Evolutionary conservation across 2,113 vertebrate species (phyloP).

Genomic region (Loxodonta africana): DNA sequence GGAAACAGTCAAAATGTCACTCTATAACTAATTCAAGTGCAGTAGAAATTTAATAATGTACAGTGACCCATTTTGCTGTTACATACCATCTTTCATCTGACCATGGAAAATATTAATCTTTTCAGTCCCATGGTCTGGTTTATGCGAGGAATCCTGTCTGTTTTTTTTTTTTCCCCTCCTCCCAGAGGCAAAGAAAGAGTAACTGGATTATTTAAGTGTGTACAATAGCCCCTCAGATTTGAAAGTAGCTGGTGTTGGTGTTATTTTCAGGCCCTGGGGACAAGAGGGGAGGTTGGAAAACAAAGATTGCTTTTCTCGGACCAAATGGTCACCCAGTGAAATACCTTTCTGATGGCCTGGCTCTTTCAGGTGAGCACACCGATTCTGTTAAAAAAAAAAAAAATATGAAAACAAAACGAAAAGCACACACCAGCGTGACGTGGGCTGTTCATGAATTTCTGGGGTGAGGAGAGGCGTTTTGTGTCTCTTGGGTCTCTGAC

Average conservation of each 20-base stretch:
- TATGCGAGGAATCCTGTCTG: slow-evolving; percentile 8
- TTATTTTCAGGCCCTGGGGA: slow-evolving; percentile 68
- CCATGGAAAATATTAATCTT: slow-evolving; percentile 75
- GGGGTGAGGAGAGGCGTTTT: not conserved
- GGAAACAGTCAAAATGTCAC: slow-evolving; percentile 77
- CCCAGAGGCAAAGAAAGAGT: slow-evolving; percentile 63
- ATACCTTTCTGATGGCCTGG: not conserved
- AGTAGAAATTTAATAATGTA: slow-evolving; percentile 66
- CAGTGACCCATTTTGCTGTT: not conserved
- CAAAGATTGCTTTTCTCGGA: slow-evolving; percentile 70
- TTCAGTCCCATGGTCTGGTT: slow-evolving; percentile 46
- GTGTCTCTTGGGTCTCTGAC: not conserved
- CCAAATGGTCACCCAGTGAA: slow-evolving; percentile 57
- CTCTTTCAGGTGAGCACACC: slow-evolving; percentile 35
- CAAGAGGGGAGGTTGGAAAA: slow-evolving; percentile 48
- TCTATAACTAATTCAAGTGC: slow-evolving; percentile 68
- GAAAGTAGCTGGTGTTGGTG: slow-evolving; percentile 56
- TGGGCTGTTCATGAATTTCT: not conserved
- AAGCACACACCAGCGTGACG: not conserved
- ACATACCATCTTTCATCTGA: slow-evolving; percentile 65
- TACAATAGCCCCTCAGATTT: slow-evolving; percentile 74
- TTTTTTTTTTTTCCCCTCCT: slow-evolving; percentile 32
- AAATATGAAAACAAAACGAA: slow-evolving; percentile 24
- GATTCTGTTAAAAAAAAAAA: slow-evolving; percentile 36
- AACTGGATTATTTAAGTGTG: slow-evolving; percentile 56